Percentiles rank a stretch among this genome's conserved stretches.
Conservation (phyloP, 2,797 vertebrate genomes). For the Cossypha caffra region DNA sequence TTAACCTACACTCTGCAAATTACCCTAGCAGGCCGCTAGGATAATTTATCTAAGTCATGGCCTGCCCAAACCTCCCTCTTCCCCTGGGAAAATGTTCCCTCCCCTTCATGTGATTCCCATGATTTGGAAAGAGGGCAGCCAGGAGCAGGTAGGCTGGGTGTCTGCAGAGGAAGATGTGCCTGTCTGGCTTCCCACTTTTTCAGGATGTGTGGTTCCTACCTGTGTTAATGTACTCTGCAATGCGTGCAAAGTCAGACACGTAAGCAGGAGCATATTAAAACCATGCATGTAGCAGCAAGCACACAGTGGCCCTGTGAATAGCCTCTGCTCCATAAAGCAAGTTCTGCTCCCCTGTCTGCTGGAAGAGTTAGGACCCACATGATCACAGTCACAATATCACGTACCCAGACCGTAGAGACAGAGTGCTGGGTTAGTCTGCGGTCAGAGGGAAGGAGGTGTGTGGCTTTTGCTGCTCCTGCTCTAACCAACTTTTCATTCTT, state of each 20-base stretch:
- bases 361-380: neutral
- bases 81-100: conserved; percentile 16
- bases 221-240: neutral
- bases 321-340: neutral
- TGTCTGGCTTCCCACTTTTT: neutral
- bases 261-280: neutral
- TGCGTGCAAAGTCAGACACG: neutral
- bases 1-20: neutral
- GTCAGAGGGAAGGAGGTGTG: conserved; percentile 19
- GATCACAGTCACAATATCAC: neutral
- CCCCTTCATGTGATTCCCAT: neutral
- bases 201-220: neutral
- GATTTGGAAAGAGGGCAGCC: neutral
- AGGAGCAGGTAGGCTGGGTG: neutral
- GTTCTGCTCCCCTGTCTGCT: neutral
- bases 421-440: neutral
- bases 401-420: neutral
- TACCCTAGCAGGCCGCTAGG: neutral
- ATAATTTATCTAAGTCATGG: neutral
- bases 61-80: neutral
- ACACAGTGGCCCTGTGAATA: neutral
- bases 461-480: conserved; percentile 7
- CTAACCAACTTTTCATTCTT: conserved; percentile 31
- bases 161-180: neutral
- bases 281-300: conserved; percentile 29